Evolutionary conservation across 2,113 vertebrate genomes (phyloP), one percentile per base, ranked within the genome.

Genomic region (Anhinga rufa): DNA sequence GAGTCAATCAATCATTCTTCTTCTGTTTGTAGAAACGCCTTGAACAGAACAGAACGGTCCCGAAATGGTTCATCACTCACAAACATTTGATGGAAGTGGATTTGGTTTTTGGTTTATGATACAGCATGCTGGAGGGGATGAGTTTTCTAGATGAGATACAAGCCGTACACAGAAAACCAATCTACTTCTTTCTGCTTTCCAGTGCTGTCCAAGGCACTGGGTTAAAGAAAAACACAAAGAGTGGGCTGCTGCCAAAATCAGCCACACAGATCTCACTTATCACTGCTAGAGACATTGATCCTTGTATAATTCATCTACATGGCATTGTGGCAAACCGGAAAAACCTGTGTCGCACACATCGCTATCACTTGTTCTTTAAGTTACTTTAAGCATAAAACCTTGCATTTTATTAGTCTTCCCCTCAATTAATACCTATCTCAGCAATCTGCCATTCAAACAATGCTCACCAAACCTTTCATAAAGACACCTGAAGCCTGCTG

Each of bases 81-180:
- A 92, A 95, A 91, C 42, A 74, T 69, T 42, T 72, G 57, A 93
- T 77, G 71, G 72, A 93, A 96, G 87, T 92, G 78, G 71, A 77
- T 93, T 97, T 13, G 1, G 86, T 29, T 90, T 93, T 86, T 80
- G 40, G 40, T 93, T 92, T 96, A 90, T 80, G 81, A 77, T 31
- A 80, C 38, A 93, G 42, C 62, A 55, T 51, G 58, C 51, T 91
- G 66, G 49, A 92, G 46, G 29, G 92, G 86, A 93, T 92, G 90
- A 95, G 78, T 87, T 97, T 93, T 89, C 70, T 74, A 79, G 86
- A 91, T 62, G 94, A 80, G 75, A 92, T 34, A 69, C 34, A 79
- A 51, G 46, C 66, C 74, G 22, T 15, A 76, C 19, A 69, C 15
- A 31, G 55, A 88, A 80, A 93, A 46, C 32, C 51, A 80, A 90